A percentile compares a stretch with the other conserved stretches of the same genome.
These are phyloP conservation scores for Anagrus nilaparvatae DNA, from an alignment of 1,140 invertebrate genomes.

Conservation along the genomic window DNA sequence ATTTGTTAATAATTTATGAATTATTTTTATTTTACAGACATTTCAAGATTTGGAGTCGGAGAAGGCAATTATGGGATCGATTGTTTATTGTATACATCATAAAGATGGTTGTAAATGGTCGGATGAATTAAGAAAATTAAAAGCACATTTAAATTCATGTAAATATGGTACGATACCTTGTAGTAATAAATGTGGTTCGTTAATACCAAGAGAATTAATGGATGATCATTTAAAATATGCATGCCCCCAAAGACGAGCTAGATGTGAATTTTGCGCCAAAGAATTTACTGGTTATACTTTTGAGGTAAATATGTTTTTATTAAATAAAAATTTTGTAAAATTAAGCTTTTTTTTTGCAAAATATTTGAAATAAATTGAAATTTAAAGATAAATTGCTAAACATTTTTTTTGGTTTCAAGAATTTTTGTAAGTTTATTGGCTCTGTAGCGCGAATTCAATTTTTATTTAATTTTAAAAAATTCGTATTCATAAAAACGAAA, in stretches of 20 bases:
- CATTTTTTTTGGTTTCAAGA: too few relatives aligned
- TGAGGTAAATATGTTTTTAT: conserved; percentile 50
- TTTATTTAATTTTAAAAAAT: too few relatives aligned
- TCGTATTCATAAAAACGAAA: too few relatives aligned
- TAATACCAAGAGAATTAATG: conserved; percentile 81
- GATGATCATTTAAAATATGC: conserved; percentile 87
- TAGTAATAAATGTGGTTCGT: conserved; percentile 79
- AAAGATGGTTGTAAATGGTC: conserved; percentile 93
- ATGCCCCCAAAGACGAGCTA: conserved; percentile 69
- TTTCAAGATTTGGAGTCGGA: conserved; percentile 75
- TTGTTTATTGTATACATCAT: conserved; percentile 87
- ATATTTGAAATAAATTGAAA: too few relatives aligned
- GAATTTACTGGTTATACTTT: conserved; percentile 77
- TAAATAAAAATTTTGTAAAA: too few relatives aligned
- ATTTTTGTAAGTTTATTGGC: too few relatives aligned
- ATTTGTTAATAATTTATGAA: too few relatives aligned
- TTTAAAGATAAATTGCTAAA: too few relatives aligned
- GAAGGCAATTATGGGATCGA: conserved; percentile 83
- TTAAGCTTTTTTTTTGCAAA: too few relatives aligned
- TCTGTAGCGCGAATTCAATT: too few relatives aligned
- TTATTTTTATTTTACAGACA: conserved; percentile 55
- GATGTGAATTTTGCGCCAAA: conserved; percentile 80
- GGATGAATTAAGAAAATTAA: conserved; percentile 80
- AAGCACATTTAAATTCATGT: conserved; percentile 84
- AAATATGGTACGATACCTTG: conserved; percentile 84